Evolutionary conservation across 2,888 invertebrate genomes (phyloP).

Genomic region (Amaurobius ferox): DNA sequence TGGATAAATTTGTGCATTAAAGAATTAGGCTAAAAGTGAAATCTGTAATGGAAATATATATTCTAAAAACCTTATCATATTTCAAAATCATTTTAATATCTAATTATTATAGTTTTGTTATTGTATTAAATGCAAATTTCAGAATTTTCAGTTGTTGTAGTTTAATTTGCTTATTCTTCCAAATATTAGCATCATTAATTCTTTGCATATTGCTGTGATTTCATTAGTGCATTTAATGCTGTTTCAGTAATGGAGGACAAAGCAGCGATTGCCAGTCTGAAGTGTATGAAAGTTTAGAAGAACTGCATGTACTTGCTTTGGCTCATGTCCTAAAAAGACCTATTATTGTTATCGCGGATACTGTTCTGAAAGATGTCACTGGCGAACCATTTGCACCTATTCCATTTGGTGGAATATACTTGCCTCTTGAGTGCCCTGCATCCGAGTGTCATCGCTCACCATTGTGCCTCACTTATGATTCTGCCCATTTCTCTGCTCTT

Average conservation of each 20-base stretch:
- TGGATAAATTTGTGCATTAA: too few species aligned
- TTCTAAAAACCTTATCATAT: too few species aligned
- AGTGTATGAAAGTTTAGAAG: constrained; percentile 85
- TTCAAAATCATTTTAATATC: too few species aligned
- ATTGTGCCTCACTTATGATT: constrained; percentile 88
- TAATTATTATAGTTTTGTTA: too few species aligned
- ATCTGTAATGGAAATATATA: too few species aligned
- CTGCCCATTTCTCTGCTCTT: constrained; percentile 91
- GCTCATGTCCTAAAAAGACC: constrained; percentile 89
- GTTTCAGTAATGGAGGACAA: constrained; percentile 15
- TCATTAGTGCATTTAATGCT: not conserved
- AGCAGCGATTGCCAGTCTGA: constrained; percentile 68
- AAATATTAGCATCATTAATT: too few species aligned
- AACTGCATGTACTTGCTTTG: constrained; percentile 89
- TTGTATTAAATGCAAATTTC: too few species aligned
- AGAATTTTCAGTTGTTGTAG: too few species aligned
- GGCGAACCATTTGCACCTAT: constrained; percentile 92
- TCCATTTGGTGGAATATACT: constrained; percentile 90
- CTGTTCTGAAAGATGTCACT: constrained; percentile 86
- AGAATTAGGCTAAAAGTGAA: too few species aligned
- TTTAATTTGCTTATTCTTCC: too few species aligned
- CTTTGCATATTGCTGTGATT: too few species aligned
- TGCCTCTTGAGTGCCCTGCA: constrained; percentile 86
- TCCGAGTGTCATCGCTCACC: constrained; percentile 85
- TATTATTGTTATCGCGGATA: constrained; percentile 89